Base-by-base conservation (phyloP, 1,140 invertebrate genomes). In the Calliphora vicina region DNA sequence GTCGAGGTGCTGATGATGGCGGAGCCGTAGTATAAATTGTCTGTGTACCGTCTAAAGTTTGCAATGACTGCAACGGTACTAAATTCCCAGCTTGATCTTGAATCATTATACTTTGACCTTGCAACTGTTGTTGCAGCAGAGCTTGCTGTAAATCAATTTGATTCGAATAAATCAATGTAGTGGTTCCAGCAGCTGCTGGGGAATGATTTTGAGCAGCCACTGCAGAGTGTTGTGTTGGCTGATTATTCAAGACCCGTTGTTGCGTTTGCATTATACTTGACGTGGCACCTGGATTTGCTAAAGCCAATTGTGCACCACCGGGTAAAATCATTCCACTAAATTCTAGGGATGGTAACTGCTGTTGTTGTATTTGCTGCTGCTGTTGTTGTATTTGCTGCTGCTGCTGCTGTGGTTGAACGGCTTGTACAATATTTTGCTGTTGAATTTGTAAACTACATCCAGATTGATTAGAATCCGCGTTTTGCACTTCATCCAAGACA, bases 41-140 rank as follows among this genome's bases (percentile, higher is more conserved):
- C 81, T 89, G 88, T n/a, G 85, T 86, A 27, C 88, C 87, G 35
- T 82, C 81, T 4, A 84, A 12, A 29, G 78, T n/a, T 20, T 84
- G 83, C 35, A 84, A 43, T 17, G 83, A 82, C 25, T 89, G 88
- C 29, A 89, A 81, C 0, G 88, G 88, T 84, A 89, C 88, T 71
- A 89, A 84, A 81, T 89, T 89, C 23, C 88, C 88, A 10, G 88
- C 87, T 82, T 89, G 88, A 84, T 89, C 88, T 82, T 89, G 88
- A 67, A 89, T 89, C 88, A 89, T 89, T 17, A 89, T 89, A 84
- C 88, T 89, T 72, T 89, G 88, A 9, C 88, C 88, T 42, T 89
- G 88, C 84, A 89, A 80, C 76, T 88, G 87, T 9, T 89, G 88
- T 57, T 89, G 88, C 78, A 89, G 29, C 84, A 89, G 57, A 5